Conservation (phyloP, 2,888 invertebrate genomes). For the Hirtodrosophila cameraria region DNA sequence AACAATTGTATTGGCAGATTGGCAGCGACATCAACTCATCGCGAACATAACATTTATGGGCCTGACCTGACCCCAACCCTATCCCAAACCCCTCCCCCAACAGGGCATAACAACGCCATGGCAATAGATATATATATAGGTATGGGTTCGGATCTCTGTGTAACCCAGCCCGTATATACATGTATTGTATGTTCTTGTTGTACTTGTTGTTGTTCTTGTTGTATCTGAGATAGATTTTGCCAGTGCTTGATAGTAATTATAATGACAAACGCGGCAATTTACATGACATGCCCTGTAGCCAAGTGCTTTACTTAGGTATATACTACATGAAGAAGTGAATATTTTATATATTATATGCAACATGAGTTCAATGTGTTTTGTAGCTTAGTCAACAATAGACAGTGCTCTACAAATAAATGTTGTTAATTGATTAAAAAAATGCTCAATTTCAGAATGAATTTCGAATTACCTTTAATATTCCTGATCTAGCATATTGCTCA, state of each 20-base stretch:
- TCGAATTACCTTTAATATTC: no score
- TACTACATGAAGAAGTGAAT: not conserved
- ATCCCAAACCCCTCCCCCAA: not conserved
- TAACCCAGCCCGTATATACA: constrained; percentile 65
- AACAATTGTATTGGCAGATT: constrained; percentile 23
- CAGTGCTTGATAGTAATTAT: constrained; percentile 67
- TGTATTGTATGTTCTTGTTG: constrained; percentile 49
- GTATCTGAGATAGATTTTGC: constrained; percentile 43
- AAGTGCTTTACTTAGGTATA: constrained; percentile 1
- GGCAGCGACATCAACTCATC: constrained; percentile 43
- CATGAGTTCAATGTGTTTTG: constrained; percentile 43
- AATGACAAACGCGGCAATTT: constrained; percentile 63
- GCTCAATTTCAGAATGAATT: no score
- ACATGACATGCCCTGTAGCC: constrained; percentile 48
- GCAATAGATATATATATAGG: constrained; percentile 15
- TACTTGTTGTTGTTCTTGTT: constrained; percentile 16
- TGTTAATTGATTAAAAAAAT: no score
- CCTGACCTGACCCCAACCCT: constrained; percentile 76
- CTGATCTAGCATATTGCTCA: not conserved
- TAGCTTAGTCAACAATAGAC: constrained; percentile 32
- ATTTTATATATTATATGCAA: constrained; percentile 9
- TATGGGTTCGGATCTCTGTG: constrained; percentile 24
- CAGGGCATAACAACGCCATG: constrained; percentile 41
- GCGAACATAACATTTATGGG: constrained; percentile 70
- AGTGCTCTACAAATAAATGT: constrained; percentile 15